Evolutionary conservation across 2,797 vertebrate genomes (phyloP), one percentile per base, ranked within the genome.

Genomic region (Takifugu rubripes): DNA sequence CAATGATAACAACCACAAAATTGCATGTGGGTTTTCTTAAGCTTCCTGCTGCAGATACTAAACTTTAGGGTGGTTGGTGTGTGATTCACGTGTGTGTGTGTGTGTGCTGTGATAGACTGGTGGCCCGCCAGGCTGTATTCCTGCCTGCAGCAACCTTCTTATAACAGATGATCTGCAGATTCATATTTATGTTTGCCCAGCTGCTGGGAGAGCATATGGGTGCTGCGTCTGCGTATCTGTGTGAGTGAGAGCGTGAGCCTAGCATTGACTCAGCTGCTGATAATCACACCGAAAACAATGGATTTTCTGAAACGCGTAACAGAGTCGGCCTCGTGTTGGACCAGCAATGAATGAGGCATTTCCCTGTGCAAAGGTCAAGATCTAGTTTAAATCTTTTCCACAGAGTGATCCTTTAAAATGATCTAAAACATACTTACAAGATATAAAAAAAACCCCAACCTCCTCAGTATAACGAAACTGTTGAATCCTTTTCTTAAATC

Each of bases 201-300:
- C 55, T 26, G 60, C 57, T 68, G 51, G 72, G 53, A 50, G 66
- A 71, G 58, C 40, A 29, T 50, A 72, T 29, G 55, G 36, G 55
- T 57, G 56, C 46, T 33, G 45, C 60, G 62, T 56, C 21, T 68
- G 31, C 26, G 4, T 25, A 52, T 56, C n/a, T 57, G 45, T 52
- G 50, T 25, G 53, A 25, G 25, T 7, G 53, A 36, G 74, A 45
- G 49, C 64, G 51, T 17, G 60, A 62, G 72, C 61, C 59, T 49
- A 59, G 31, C 66, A 70, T 73, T 79, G 70, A 82, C 69, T 84
- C 83, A 79, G 79, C 79, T 75, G 74, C 58, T 56, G 31, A 25
- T 52, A 6, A 73, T 72, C 61, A 74, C 54, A 75, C 49, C 46
- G 55, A 70, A 65, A 70, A 76, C 74, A 79, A 66, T 40, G 64